Percentiles rank a stretch among this genome's conserved stretches.
These are phyloP conservation scores for Herpailurus yagouaroundi DNA, from an alignment of 2,113 vertebrate species.

Conservation along the genomic window DNA sequence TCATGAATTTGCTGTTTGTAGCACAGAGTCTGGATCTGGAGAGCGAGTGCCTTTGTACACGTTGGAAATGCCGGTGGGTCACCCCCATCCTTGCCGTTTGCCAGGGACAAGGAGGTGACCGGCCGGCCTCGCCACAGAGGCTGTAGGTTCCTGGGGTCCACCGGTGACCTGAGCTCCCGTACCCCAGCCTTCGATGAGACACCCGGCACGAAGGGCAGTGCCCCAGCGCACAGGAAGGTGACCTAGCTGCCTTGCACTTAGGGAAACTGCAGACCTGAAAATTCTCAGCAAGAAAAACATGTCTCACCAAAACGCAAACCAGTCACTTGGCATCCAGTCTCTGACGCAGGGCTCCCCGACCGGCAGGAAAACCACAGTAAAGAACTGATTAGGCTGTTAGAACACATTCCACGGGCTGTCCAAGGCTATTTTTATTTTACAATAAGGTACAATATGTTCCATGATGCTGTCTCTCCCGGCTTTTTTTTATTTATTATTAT, in stretches of 20 bases:
- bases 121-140: rapidly evolving
- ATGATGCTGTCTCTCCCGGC: constrained; percentile 52
- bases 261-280: constrained; percentile 59
- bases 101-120: too few species aligned
- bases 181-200: background rate
- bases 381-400: constrained; percentile 64
- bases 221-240: background rate
- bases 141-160: rapidly evolving
- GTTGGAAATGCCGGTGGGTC: background rate
- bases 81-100: background rate
- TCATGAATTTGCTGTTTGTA: background rate
- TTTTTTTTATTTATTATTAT: background rate
- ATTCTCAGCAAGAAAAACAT: constrained; percentile 66
- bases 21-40: background rate
- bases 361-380: constrained; percentile 79
- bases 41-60: too few species aligned
- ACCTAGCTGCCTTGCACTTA: background rate
- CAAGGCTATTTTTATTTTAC: constrained; percentile 79
- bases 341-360: constrained; percentile 67
- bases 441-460: constrained; percentile 78
- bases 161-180: background rate
- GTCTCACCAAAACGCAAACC: constrained; percentile 63
- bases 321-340: constrained; percentile 66
- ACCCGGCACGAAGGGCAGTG: background rate
- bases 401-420: constrained; percentile 64